These are phyloP conservation scores for Hipposideros larvatus DNA, from an alignment of 2,797 vertebrate species.

Conservation along the genomic window DNA sequence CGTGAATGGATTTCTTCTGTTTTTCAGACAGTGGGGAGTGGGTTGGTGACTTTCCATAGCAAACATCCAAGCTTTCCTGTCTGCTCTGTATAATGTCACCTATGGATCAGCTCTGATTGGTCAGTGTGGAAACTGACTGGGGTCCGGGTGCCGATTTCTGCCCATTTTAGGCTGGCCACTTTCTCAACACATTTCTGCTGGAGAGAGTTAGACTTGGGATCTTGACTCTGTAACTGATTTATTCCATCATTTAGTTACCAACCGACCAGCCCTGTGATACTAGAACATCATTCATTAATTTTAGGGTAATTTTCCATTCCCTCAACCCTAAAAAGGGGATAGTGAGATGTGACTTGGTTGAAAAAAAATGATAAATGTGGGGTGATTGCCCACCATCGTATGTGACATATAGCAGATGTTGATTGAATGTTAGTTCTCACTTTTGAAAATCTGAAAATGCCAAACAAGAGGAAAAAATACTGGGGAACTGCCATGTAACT, in stretches of 20 bases:
- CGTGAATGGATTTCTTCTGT: not conserved
- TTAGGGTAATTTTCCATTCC: not conserved
- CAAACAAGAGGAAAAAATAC: not conserved
- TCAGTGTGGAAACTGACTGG: not conserved
- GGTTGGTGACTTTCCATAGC: not conserved
- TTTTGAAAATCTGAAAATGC: not conserved
- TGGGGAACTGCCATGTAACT: not conserved
- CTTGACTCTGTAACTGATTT: not conserved
- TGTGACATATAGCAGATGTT: not conserved
- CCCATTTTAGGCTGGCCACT: not conserved
- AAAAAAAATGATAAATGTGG: too few relatives aligned
- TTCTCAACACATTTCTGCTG: not conserved
- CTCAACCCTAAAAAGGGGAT: not conserved
- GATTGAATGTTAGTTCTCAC: not conserved
- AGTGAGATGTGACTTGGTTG: not conserved
- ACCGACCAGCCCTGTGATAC: not conserved
- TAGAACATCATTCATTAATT: not conserved
- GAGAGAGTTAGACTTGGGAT: not conserved
- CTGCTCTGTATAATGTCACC: not conserved
- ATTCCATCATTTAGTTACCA: not conserved
- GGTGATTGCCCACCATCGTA: not conserved
- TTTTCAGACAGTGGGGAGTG: fast-evolving
- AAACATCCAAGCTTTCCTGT: not conserved
- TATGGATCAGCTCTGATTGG: not conserved
- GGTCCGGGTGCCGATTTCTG: not conserved